Conservation (phyloP, 2,888 invertebrate genomes). For the Pecten maximus region DNA sequence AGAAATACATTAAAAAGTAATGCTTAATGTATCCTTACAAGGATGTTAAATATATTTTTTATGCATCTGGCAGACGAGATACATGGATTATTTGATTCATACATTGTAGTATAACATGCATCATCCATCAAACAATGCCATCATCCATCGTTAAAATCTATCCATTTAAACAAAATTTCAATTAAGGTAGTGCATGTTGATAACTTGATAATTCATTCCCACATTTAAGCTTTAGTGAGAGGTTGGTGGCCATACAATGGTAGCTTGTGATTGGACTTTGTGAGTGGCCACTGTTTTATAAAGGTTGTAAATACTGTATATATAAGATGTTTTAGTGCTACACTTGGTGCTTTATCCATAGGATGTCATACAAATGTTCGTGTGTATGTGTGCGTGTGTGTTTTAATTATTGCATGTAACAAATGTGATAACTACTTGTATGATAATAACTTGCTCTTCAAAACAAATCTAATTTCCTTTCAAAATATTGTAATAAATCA, state of each 20-base stretch:
- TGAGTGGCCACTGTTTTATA: background rate
- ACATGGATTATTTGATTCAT: background rate
- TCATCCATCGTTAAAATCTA: background rate
- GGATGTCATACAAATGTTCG: background rate
- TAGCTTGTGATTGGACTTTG: background rate
- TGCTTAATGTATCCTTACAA: background rate
- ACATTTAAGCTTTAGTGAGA: background rate
- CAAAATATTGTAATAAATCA: background rate
- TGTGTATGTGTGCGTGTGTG: too few relatives aligned
- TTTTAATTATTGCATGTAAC: background rate
- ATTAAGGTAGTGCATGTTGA: background rate
- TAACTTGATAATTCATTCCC: background rate
- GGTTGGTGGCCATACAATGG: background rate
- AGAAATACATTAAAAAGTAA: background rate
- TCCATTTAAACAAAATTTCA: background rate
- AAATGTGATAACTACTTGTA: background rate
- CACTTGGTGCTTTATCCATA: background rate
- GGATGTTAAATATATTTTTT: background rate
- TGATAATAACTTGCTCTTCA: too few relatives aligned
- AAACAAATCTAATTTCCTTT: too few relatives aligned
- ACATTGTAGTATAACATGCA: background rate
- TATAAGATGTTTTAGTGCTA: slow-evolving; percentile 18
- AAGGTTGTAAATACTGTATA: slow-evolving; percentile 31
- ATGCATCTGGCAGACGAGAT: background rate
- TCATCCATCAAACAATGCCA: background rate